Percentiles rank a stretch among this genome's conserved stretches.
Evolutionary conservation across 2,797 vertebrate species (phyloP).

Genomic region (Picus viridis): DNA sequence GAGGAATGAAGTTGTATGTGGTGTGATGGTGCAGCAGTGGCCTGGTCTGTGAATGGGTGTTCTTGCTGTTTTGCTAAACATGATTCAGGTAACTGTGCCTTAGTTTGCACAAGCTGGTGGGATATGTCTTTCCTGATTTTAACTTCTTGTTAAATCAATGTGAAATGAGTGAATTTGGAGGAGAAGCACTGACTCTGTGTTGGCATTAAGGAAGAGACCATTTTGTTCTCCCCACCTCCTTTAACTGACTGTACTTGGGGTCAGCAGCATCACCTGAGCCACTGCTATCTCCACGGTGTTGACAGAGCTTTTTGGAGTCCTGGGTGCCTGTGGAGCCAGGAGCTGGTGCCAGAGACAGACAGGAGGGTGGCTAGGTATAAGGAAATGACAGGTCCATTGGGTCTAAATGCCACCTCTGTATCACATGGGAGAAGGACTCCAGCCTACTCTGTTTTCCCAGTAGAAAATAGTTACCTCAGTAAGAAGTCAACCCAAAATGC

Average conservation of each 20-base stretch:
- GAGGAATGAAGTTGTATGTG: background rate
- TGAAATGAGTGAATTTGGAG: background rate
- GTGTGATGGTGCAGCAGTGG: background rate
- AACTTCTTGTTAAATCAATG: background rate
- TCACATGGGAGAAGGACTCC: background rate
- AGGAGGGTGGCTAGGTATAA: background rate
- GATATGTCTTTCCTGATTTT: background rate
- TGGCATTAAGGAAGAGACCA: background rate
- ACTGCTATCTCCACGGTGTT: background rate
- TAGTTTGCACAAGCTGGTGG: background rate
- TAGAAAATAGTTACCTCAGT: background rate
- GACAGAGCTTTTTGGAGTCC: background rate
- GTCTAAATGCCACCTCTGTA: background rate
- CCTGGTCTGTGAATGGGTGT: background rate
- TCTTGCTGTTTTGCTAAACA: background rate
- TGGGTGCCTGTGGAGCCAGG: background rate
- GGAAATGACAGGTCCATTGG: background rate
- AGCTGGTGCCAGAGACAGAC: background rate
- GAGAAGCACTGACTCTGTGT: background rate
- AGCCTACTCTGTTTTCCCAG: fast-evolving
- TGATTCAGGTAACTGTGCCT: background rate
- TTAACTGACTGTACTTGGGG: background rate
- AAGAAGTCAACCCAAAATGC: background rate
- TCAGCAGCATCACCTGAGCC: background rate
- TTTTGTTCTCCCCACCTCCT: background rate